Evolutionary conservation across 2,888 invertebrate genomes (phyloP), one percentile per base, ranked within the genome.

Genomic region (Dinocampus coccinellae): DNA sequence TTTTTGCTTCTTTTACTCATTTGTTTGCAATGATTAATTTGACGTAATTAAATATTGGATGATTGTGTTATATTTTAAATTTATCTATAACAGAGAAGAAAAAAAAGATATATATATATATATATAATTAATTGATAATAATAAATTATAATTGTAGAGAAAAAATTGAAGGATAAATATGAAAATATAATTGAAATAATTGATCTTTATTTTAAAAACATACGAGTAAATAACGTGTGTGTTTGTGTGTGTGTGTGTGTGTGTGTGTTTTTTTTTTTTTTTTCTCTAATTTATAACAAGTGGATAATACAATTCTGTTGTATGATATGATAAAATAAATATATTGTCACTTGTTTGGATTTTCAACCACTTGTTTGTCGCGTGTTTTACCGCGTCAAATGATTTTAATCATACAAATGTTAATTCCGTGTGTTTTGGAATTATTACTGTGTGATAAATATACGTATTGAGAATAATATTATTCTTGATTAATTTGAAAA

Each of bases 331-430:
- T 36, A 36, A 36, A 13, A 36, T 36, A 13, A 13, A 36, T 36
- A 36, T 9, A 36, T 7, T 36, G 11, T 2, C 9, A 36, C 10
- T 11, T 36, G 10, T 13, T 57, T 29, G 29, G n/a, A 24, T 47
- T n/a, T 62, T 29, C 62, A 62, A 62, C 62, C 47, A 62, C 62
- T 62, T 62, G 62, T 47, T 62, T 7, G 16, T 26, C 13, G n/a
- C 13, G 29, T n/a, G 60, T 16, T 20, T 20, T 34, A 20, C 20
- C 60, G 22, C 34, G 60, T 34, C 9, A 57, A 7, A 22, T 7
- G 9, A 11, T 58, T 29, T 58, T 20, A 13, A 60, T n/a, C n/a
- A n/a, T n/a, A n/a, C n/a, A n/a, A n/a, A n/a, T n/a, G n/a, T n/a
- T n/a, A n/a, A n/a, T n/a, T n/a, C n/a, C 39, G 39, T 39, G 39